A percentile compares a stretch with the other conserved stretches of the same genome.
These are phyloP conservation scores for Nemoura dubitans DNA, from an alignment of 2,888 invertebrate genomes.

Conservation along the genomic window DNA sequence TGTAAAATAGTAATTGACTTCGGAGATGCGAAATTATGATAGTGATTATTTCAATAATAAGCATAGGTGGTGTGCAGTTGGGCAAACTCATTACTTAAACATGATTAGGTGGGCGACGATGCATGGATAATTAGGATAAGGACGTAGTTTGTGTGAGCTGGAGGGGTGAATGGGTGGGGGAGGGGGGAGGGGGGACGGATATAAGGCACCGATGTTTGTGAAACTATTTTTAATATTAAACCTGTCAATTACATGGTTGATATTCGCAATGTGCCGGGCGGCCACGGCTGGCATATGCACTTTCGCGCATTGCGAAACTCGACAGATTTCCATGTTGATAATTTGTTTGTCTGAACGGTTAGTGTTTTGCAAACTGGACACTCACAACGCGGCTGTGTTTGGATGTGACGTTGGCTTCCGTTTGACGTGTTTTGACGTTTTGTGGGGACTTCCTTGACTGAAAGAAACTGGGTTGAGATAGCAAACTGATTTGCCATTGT, in stretches of 20 bases:
- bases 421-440: too few relatives aligned
- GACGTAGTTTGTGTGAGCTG: neutral
- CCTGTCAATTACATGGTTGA: neutral
- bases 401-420: too few relatives aligned
- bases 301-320: neutral
- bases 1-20: neutral
- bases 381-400: too few relatives aligned
- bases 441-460: neutral
- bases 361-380: neutral
- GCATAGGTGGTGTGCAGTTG: neutral
- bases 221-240: neutral
- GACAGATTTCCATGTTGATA: neutral
- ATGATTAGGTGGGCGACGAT: slow-evolving; percentile 12
- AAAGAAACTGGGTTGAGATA: neutral
- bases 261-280: neutral
- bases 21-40: neutral
- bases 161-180: too few relatives aligned
- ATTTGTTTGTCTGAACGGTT: neutral
- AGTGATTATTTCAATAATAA: slow-evolving; percentile 12
- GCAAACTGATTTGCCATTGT: too few relatives aligned
- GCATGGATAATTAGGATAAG: neutral
- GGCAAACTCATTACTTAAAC: slow-evolving; percentile 12
- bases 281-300: neutral
- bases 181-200: too few relatives aligned
- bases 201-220: neutral